Percentiles rank a stretch among this genome's conserved stretches.
Evolutionary conservation across 2,888 invertebrate species (phyloP).

Genomic region (Macaria liturata): DNA sequence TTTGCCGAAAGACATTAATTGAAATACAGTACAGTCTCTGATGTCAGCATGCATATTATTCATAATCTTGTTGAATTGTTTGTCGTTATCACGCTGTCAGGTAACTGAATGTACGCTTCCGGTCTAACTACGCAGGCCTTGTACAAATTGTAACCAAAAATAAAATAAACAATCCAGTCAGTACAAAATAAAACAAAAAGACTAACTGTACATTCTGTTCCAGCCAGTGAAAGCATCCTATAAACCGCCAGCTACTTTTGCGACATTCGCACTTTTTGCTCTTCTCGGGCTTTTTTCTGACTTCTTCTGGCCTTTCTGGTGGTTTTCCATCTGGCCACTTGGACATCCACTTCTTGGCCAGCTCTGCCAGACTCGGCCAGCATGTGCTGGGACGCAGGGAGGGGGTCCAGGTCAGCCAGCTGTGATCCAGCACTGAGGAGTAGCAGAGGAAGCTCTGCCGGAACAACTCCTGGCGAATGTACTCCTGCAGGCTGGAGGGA

Average conservation of each 20-base stretch:
- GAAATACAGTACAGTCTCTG: no score
- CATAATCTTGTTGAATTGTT: no score
- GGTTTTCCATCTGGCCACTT: neutral
- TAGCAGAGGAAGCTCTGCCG: slow-evolving; percentile 19
- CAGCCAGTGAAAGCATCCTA: slow-evolving; percentile 43
- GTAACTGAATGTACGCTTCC: no score
- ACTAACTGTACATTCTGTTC: slow-evolving; percentile 62
- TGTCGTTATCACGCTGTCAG: no score
- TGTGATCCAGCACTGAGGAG: slow-evolving; percentile 18
- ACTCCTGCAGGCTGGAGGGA: slow-evolving; percentile 38
- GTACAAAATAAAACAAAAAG: slow-evolving; percentile 4
- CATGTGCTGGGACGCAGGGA: neutral
- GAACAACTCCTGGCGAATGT: slow-evolving; percentile 29
- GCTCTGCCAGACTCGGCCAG: neutral
- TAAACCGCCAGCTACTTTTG: slow-evolving; percentile 18
- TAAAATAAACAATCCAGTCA: neutral
- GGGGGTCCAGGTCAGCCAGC: slow-evolving; percentile 4
- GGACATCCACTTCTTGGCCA: neutral
- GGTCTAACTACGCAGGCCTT: no score
- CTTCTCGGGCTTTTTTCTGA: slow-evolving; percentile 2
- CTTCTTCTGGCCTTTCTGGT: neutral
- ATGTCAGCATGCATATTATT: no score
- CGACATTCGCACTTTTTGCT: slow-evolving; percentile 3
- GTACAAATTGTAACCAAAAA: neutral
- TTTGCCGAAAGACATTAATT: no score